Base-by-base conservation (phyloP, 1,140 invertebrate genomes). In the Ladona fulva region DNA sequence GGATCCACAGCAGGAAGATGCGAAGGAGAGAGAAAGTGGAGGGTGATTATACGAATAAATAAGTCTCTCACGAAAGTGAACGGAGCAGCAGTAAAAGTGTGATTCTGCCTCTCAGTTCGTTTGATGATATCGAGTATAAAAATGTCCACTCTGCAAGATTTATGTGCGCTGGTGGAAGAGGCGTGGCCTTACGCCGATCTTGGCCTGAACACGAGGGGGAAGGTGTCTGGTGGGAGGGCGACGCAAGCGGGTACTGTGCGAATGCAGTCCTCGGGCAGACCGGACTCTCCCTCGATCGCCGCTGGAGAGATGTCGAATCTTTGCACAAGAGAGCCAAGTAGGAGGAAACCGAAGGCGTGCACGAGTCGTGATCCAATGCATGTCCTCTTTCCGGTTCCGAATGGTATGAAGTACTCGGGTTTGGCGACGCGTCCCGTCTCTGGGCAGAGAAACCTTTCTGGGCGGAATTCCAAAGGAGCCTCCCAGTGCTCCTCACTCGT, bases 281-380 rank as follows among this genome's bases (percentile, higher is more conserved):
- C 29, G 29, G 29, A 37, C 29, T 37, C 29, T 37, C 29, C 29
- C 8, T 37, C 29, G 29, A 37, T 37, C 66, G 87, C 84, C 0
- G 87, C 87, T 10, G 86, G 80, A 0, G 83, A 82, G n/a, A 96
- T 87, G 74, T 93, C 89, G 82, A 91, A 95, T 78, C 90, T 87
- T 80, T 94, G 92, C 37, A 95, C 82, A 12, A 96, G 85, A 42
- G 90, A 93, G 0, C 91, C 90, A 52, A 95, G 83, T 75, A 91
- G 88, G 0, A 92, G 86, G 83, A 95, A 94, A 77, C 89, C 89
- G 82, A 94, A 89, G 42, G 92, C 90, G 25, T 91, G 90, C 0
- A 95, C 92, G 74, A 97, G 85, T 77, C 92, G 93, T 84, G 95
- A 94, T 0, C 95, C 95, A 80, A 97, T 92, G 83, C 95, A 97